phyloP scores from a whole-genome alignment of 2,797 vertebrate genomes.

The Tinamus major region DNA sequence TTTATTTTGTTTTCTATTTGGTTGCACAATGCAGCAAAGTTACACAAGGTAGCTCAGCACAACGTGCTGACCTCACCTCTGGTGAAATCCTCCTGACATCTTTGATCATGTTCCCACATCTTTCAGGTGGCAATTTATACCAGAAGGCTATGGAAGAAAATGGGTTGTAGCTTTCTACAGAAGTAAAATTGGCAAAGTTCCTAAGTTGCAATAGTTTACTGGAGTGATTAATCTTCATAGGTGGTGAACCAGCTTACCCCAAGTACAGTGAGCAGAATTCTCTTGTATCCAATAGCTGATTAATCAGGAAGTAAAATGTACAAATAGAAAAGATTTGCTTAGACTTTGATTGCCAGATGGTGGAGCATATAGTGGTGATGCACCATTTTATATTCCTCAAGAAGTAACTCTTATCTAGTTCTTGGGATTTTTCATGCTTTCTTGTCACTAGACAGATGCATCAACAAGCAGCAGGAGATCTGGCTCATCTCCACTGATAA shows the following conservation, averaged over 20 bases:
- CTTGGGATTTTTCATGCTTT: fast-evolving
- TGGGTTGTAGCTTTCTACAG: not conserved
- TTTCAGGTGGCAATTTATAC: not conserved
- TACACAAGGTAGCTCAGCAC: not conserved
- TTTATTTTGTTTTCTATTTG: not conserved
- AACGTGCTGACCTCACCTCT: not conserved
- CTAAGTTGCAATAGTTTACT: not conserved
- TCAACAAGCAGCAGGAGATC: constrained; percentile 46
- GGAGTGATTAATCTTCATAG: not conserved
- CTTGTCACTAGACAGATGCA: constrained; percentile 25
- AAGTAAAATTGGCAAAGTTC: not conserved
- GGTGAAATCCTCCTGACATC: not conserved
- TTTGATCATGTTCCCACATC: not conserved
- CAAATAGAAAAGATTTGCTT: not conserved
- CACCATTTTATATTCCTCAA: not conserved
- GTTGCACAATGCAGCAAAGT: not conserved
- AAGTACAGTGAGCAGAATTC: fast-evolving
- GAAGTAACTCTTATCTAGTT: not conserved
- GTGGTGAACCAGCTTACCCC: not conserved
- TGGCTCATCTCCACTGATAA: constrained; percentile 57
- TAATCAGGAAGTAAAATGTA: not conserved
- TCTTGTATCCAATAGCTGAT: not conserved
- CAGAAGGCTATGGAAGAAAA: not conserved
- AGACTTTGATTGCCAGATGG: not conserved
- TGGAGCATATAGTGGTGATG: not conserved